Evolutionary conservation across 37 sponge, comb jelly and placozoan species (phyloP).

Genomic region (Eunapius fragilis): DNA sequence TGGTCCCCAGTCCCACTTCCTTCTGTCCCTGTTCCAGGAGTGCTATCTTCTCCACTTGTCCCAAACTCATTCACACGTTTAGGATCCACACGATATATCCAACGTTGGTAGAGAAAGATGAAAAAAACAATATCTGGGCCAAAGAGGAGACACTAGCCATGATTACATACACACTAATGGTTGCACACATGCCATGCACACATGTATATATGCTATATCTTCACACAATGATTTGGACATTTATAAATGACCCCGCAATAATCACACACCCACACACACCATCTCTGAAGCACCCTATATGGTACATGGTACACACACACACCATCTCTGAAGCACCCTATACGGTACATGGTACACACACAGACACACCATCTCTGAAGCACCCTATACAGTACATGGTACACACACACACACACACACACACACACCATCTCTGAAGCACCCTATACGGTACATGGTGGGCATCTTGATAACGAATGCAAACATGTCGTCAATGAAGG

Average conservation of each 20-base stretch:
- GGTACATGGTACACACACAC: no score
- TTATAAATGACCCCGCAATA: no score
- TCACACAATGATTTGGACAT: background rate
- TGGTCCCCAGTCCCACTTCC: background rate
- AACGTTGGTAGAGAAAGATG: conserved; percentile 97
- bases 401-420: no score
- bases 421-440: conserved; percentile 95
- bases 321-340: no score
- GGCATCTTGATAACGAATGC: conserved; percentile 99
- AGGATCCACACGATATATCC: conserved; percentile 96
- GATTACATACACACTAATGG: background rate
- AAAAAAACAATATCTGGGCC: conserved; percentile 94
- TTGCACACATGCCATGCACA: no score
- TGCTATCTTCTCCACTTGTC: conserved; percentile 74
- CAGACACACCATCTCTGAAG: no score
- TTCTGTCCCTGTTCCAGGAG: background rate
- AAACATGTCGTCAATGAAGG: conserved; percentile 99
- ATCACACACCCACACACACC: background rate
- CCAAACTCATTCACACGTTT: conserved; percentile 98
- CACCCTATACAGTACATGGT: background rate
- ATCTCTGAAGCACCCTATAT: no score
- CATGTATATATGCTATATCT: background rate
- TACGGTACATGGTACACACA: no score
- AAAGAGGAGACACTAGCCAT: background rate
- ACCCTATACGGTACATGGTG: conserved; percentile 95